Conservation (phyloP, 2,888 invertebrate species). For the Blera fallax region DNA sequence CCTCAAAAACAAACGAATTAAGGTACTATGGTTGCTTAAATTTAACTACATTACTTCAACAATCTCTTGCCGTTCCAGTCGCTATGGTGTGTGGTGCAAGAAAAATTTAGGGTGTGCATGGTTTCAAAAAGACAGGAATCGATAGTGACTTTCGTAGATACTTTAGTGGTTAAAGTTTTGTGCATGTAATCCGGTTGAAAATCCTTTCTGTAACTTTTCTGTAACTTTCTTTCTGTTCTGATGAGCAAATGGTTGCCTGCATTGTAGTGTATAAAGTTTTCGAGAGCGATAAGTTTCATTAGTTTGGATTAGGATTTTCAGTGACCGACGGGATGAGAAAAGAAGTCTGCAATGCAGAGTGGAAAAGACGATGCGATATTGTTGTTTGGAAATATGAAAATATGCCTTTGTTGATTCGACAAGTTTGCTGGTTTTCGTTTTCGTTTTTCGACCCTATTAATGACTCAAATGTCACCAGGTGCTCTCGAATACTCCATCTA, state of each 20-base stretch:
- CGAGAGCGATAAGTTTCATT: neutral
- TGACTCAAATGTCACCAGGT: too few species aligned
- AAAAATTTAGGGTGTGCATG: neutral
- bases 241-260: constrained; percentile 15
- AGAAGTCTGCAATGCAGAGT: constrained; percentile 22
- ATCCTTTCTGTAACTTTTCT: constrained; percentile 6
- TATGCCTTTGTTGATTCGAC: neutral
- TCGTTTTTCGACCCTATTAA: too few species aligned
- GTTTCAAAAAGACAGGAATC: neutral
- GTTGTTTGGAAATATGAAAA: neutral
- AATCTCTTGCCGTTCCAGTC: neutral
- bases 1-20: constrained; percentile 5
- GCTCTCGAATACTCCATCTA: too few species aligned
- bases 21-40: constrained; percentile 18
- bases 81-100: neutral
- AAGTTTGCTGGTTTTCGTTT: too few species aligned
- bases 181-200: constrained; percentile 27
- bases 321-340: neutral
- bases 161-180: constrained; percentile 25
- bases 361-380: neutral
- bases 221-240: too few species aligned
- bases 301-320: constrained; percentile 11
- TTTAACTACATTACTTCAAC: constrained; percentile 5
- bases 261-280: constrained; percentile 7
- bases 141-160: constrained; percentile 22